A percentile compares a stretch with the other conserved stretches of the same genome.
phyloP scores from a whole-genome alignment of 2,888 invertebrate species.

The Noctuana brunneofusca region DNA sequence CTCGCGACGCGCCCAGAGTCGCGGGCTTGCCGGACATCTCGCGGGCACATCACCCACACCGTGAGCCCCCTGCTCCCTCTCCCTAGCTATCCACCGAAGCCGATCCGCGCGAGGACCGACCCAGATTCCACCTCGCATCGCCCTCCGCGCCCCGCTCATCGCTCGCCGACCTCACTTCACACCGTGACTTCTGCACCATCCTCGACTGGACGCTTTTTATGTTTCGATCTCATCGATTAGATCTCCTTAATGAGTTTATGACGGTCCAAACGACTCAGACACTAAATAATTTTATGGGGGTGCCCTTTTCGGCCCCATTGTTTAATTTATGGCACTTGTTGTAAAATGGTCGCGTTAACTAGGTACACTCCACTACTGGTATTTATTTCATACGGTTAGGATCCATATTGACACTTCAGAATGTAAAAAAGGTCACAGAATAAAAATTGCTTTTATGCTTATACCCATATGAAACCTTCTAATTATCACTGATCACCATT shows the following conservation, averaged over 20 bases:
- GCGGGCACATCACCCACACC: slow-evolving; percentile 87
- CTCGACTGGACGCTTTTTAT: slow-evolving; percentile 62
- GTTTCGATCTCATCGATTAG: slow-evolving; percentile 62
- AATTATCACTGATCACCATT: neutral
- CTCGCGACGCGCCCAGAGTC: slow-evolving; percentile 84
- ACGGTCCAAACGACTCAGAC: slow-evolving; percentile 57
- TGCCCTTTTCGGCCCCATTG: slow-evolving; percentile 77
- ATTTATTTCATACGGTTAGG: slow-evolving; percentile 54
- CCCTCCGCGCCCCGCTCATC: slow-evolving; percentile 68
- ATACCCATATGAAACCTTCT: slow-evolving; percentile 50
- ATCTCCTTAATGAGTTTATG: slow-evolving; percentile 67
- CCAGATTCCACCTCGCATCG: slow-evolving; percentile 67
- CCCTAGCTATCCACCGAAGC: slow-evolving; percentile 67
- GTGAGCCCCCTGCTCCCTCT: slow-evolving; percentile 71
- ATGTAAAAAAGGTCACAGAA: slow-evolving; percentile 72
- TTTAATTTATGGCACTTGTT: slow-evolving; percentile 58
- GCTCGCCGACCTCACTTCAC: slow-evolving; percentile 62
- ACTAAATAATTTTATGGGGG: slow-evolving; percentile 73
- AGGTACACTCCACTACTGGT: slow-evolving; percentile 51
- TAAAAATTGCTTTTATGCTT: slow-evolving; percentile 63
- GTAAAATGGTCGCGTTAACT: slow-evolving; percentile 62
- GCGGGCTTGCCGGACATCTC: slow-evolving; percentile 91
- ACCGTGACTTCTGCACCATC: slow-evolving; percentile 66
- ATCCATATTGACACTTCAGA: slow-evolving; percentile 63
- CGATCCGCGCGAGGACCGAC: slow-evolving; percentile 57